Percentiles rank a stretch among this genome's conserved stretches.
phyloP scores from a whole-genome alignment of 2,888 invertebrate species.

The Pammene aurita region DNA sequence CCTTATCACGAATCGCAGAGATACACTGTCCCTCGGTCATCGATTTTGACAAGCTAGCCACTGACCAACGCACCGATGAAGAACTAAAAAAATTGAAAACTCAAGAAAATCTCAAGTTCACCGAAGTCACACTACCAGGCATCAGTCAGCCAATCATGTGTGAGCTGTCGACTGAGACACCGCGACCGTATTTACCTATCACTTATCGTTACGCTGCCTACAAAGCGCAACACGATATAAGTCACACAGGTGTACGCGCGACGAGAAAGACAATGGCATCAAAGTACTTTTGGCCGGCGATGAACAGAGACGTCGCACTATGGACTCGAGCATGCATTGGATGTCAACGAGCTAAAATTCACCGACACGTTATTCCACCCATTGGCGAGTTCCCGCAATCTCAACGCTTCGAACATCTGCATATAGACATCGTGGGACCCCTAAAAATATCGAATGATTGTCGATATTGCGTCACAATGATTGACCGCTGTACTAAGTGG shows the following conservation, averaged over 20 bases:
- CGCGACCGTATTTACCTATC: conserved; percentile 1
- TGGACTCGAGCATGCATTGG: not conserved
- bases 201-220: not conserved
- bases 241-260: not conserved
- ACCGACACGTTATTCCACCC: conserved; percentile 2
- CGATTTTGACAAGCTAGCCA: not conserved
- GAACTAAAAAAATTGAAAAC: not conserved
- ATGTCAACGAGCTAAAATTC: conserved; percentile 14
- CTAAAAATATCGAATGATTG: conserved; percentile 44
- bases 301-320: conserved; percentile 5
- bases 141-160: not conserved
- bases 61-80: not conserved
- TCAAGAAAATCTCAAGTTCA: conserved; percentile 4
- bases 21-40: conserved; percentile 20
- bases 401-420: conserved; percentile 24
- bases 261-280: not conserved
- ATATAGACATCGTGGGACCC: conserved; percentile 50
- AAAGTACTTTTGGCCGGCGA: conserved; percentile 4
- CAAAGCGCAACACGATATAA: conserved; percentile 10
- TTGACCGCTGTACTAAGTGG: conserved; percentile 57
- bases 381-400: conserved; percentile 2
- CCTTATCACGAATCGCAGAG: conserved; percentile 44
- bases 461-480: conserved; percentile 48
- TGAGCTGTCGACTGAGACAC: not conserved
- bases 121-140: not conserved